Base-by-base conservation (phyloP, 1,140 invertebrate genomes). In the Meloidogyne exigua region DNA sequence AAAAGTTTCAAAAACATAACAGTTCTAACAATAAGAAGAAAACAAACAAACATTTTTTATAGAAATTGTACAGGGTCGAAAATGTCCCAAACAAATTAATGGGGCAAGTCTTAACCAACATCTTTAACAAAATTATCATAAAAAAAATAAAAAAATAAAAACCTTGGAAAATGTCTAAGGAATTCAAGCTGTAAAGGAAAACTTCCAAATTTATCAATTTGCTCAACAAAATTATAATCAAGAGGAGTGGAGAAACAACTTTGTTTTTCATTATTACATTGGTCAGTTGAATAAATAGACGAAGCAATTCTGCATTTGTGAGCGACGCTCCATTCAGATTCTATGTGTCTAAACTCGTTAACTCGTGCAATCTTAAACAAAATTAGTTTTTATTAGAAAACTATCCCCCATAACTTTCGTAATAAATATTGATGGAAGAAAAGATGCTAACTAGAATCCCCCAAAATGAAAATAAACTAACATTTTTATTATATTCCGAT, bases 401-500 rank as follows among this genome's bases (percentile, higher is more conserved):
- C 7, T 32, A 2, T 32, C 28, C n/a, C n/a, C n/a, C n/a, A n/a
- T n/a, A n/a, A n/a, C n/a, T n/a, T n/a, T n/a, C n/a, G n/a, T n/a
- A n/a, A n/a, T n/a, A n/a, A n/a, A n/a, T n/a, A n/a, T n/a, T n/a
- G n/a, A n/a, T n/a, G n/a, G n/a, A n/a, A n/a, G n/a, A n/a, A n/a
- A n/a, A n/a, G n/a, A n/a, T n/a, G n/a, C n/a, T n/a, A n/a, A n/a
- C n/a, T n/a, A n/a, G 28, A 32, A 32, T 2, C 2, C 7, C 28
- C 28, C 28, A 32, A 32, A 32, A 32, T 3, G 7, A 57, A 57
- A 57, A 57, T n/a, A 57, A 57, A 57, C 49, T 5, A 57, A 57
- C 49, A 57, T 57, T 57, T 57, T 57, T 57, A 57, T 57, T n/a
- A 57, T 15, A 57, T 57, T 57, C 49, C n/a, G 49, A n/a, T n/a